phyloP scores from a whole-genome alignment of 2,888 invertebrate genomes.

The Ligdia adustata region DNA sequence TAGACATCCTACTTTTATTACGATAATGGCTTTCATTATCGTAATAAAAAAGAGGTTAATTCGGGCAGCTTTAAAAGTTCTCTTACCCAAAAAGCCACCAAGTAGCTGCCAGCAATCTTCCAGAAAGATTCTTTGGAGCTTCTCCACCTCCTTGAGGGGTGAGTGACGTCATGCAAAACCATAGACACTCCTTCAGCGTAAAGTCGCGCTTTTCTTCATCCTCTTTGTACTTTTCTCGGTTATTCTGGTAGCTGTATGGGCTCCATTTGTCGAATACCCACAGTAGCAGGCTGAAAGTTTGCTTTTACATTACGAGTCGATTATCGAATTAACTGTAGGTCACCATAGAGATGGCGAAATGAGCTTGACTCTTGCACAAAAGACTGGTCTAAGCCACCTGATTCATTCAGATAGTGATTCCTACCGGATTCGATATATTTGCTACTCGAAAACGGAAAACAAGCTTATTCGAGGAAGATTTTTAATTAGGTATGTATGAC shows the following conservation, averaged over 20 bases:
- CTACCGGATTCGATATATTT: too few relatives aligned
- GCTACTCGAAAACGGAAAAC: too few relatives aligned
- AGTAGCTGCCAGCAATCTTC: conserved; percentile 97
- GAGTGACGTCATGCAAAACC: conserved; percentile 99
- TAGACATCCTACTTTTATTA: too few relatives aligned
- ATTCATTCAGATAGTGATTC: too few relatives aligned
- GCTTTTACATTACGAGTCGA: too few relatives aligned
- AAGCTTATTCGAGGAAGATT: too few relatives aligned
- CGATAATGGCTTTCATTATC: neutral
- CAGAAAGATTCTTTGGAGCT: conserved; percentile 97
- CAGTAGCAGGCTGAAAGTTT: conserved; percentile 92
- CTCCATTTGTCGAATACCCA: conserved; percentile 99
- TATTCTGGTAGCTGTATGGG: conserved; percentile 98
- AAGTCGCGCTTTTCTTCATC: conserved; percentile 98
- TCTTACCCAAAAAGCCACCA: conserved; percentile 98
- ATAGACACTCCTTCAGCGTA: conserved; percentile 97
- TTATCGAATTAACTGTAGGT: too few relatives aligned
- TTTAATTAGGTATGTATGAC: too few relatives aligned
- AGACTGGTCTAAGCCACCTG: too few relatives aligned
- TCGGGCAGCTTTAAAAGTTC: neutral
- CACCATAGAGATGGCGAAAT: too few relatives aligned
- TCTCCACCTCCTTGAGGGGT: conserved; percentile 98
- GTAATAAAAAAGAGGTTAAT: neutral
- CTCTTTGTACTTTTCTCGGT: conserved; percentile 95
- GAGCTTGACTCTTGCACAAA: too few relatives aligned